Evolutionary conservation across 35 echinoderm and acorn worm species (phyloP).

Genomic region (Apostichopus californicus): DNA sequence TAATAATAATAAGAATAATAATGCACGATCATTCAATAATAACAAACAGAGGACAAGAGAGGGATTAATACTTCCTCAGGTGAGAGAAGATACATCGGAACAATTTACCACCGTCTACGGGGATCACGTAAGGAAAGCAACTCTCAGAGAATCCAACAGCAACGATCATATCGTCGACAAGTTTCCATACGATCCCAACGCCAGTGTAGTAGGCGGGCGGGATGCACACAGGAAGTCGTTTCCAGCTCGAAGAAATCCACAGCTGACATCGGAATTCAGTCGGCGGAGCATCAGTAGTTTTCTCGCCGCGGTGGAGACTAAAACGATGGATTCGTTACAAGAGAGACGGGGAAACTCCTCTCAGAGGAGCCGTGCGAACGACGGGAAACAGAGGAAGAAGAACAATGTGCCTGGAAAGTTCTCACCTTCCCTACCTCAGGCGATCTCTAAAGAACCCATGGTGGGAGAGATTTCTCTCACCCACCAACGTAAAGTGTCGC

Average conservation of each 20-base stretch:
- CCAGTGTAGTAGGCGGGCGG: not conserved
- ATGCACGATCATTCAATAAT: not conserved
- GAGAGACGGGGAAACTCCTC: slow-evolving; percentile 18
- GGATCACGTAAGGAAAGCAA: not conserved
- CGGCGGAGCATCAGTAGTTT: slow-evolving; percentile 34
- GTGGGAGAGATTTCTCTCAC: too few species aligned
- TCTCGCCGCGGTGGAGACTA: slow-evolving; percentile 1
- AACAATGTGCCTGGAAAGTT: not conserved
- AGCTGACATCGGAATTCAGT: not conserved
- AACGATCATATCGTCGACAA: not conserved
- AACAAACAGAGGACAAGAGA: not conserved
- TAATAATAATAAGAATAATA: too few species aligned
- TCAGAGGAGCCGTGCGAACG: not conserved
- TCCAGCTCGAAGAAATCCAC: slow-evolving; percentile 19
- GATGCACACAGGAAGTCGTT: not conserved
- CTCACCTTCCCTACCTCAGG: slow-evolving; percentile 5
- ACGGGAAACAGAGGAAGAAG: not conserved
- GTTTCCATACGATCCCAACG: not conserved
- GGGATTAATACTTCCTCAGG: not conserved
- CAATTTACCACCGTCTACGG: not conserved
- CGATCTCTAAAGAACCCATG: not conserved
- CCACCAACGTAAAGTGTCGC: too few species aligned
- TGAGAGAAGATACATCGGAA: not conserved
- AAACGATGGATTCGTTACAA: slow-evolving; percentile 34
- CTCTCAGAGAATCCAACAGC: not conserved